phyloP scores from a whole-genome alignment of 2,113 vertebrate genomes.

The Vulpes lagopus region DNA sequence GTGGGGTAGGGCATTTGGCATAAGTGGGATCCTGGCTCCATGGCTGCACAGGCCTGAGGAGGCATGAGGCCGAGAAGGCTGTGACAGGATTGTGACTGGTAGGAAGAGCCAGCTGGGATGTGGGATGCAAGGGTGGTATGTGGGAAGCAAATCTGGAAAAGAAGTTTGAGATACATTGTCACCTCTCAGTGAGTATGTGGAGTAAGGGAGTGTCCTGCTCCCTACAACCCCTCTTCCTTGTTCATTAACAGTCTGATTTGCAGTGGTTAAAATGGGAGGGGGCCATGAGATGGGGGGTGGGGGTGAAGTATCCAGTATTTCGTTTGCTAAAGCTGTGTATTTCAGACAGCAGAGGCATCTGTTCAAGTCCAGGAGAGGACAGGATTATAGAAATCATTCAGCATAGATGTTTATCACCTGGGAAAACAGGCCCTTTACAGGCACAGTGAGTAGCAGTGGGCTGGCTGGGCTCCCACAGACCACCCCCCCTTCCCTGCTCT shows the following conservation, averaged over 20 bases:
- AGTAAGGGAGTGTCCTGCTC: accelerated
- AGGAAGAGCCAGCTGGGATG: not conserved
- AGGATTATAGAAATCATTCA: not conserved
- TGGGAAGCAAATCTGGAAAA: not conserved
- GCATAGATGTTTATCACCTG: not conserved
- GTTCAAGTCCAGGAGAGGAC: not conserved
- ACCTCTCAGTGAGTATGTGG: not conserved
- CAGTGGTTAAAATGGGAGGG: not conserved
- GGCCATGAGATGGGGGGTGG: not conserved
- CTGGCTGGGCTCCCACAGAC: not conserved
- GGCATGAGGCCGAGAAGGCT: not conserved
- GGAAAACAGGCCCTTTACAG: not conserved
- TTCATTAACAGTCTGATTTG: not conserved
- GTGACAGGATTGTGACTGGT: not conserved
- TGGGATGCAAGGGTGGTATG: not conserved
- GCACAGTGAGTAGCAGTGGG: too few relatives aligned
- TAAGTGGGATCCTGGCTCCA: not conserved
- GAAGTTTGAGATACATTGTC: not conserved
- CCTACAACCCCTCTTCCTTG: not conserved
- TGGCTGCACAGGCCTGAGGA: not conserved
- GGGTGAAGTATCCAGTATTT: not conserved
- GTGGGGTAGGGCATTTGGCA: not conserved
- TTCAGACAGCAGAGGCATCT: not conserved
- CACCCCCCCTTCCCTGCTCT: not conserved
- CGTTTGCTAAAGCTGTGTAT: not conserved